Evolutionary conservation across 2,113 vertebrate species (phyloP).

Genomic region (Malaclemys terrapin): DNA sequence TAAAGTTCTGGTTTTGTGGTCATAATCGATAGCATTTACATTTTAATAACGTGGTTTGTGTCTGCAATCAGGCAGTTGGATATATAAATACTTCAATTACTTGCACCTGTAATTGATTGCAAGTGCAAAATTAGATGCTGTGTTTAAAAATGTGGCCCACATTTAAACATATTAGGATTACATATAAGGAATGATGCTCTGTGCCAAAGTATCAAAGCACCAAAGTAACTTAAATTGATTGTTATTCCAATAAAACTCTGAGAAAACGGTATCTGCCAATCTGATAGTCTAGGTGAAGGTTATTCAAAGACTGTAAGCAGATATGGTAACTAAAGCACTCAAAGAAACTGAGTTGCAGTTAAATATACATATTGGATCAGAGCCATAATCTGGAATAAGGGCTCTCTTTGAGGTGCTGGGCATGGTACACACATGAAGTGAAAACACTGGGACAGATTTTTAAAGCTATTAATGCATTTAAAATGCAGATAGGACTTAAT

Average conservation of each 20-base stretch:
- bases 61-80: neutral
- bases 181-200: conserved; percentile 21
- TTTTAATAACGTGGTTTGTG: conserved; percentile 5
- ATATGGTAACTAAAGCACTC: neutral
- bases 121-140: neutral
- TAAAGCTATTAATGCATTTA: neutral
- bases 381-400: accelerated
- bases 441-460: neutral
- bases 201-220: neutral
- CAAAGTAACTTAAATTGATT: neutral
- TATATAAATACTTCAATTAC: conserved; percentile 5
- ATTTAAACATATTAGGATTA: neutral
- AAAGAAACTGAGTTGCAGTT: neutral
- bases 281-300: neutral
- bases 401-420: accelerated
- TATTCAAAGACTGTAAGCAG: neutral
- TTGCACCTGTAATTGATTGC: neutral
- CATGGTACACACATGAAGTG: neutral
- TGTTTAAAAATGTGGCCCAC: neutral
- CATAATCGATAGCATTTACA: neutral
- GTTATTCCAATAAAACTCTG: neutral
- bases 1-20: neutral
- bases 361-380: neutral
- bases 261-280: neutral
- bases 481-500: neutral